Percentiles rank a stretch among this genome's conserved stretches.
These are phyloP conservation scores for Strix uralensis DNA, from an alignment of 2,113 vertebrate genomes.

Conservation along the genomic window DNA sequence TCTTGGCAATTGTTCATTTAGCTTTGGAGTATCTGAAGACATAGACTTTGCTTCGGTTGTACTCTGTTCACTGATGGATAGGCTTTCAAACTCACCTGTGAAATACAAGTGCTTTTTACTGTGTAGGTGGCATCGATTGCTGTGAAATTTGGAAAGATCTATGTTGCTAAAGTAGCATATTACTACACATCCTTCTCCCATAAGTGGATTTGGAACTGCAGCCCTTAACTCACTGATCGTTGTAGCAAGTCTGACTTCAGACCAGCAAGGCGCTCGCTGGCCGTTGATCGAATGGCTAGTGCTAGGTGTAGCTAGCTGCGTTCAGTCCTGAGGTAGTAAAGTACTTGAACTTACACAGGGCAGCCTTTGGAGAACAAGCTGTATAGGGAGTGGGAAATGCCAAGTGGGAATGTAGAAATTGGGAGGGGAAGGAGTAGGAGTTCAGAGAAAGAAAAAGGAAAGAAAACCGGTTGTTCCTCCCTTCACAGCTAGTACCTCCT, in stretches of 20 bases:
- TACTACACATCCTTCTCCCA: background rate
- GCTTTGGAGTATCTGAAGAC: background rate
- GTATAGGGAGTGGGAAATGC: background rate
- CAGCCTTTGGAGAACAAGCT: background rate
- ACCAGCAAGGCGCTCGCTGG: fast-evolving
- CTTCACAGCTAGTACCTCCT: background rate
- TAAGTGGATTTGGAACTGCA: background rate
- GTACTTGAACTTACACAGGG: background rate
- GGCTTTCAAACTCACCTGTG: background rate
- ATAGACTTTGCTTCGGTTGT: background rate
- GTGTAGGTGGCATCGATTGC: background rate
- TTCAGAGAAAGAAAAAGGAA: background rate
- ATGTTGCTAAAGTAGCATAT: background rate
- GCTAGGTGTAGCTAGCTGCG: background rate
- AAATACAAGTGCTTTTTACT: background rate
- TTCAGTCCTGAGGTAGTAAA: background rate
- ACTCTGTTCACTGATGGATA: background rate
- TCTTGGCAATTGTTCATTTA: background rate
- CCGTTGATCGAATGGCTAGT: background rate
- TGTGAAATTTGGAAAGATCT: background rate
- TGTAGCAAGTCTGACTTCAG: background rate
- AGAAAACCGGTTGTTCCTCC: background rate
- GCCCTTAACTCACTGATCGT: background rate
- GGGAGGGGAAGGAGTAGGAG: background rate
- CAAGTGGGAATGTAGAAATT: background rate